These are phyloP conservation scores for Nettapus auritus DNA, from an alignment of 2,113 vertebrate genomes.

Conservation along the genomic window DNA sequence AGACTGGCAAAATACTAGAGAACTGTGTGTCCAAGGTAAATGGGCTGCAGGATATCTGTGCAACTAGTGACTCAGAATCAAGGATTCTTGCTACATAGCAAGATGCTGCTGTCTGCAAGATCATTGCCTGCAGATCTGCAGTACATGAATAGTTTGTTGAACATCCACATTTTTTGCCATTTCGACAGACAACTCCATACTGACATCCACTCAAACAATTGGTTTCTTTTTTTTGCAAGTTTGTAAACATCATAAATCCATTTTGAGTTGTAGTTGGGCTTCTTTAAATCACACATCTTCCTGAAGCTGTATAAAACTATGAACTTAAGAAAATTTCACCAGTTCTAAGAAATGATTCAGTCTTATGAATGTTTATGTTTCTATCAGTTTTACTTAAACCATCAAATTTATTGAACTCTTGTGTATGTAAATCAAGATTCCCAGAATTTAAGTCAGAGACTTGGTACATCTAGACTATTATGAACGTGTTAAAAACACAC, in stretches of 20 bases:
- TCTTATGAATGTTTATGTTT: background rate
- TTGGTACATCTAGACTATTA: fast-evolving
- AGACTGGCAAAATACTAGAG: too few relatives aligned
- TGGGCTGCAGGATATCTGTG: too few relatives aligned
- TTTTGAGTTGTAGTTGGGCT: background rate
- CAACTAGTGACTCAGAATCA: too few relatives aligned
- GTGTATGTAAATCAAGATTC: background rate
- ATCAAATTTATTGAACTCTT: background rate
- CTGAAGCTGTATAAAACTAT: background rate
- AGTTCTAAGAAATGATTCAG: background rate
- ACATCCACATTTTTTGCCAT: background rate
- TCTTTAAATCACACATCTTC: background rate
- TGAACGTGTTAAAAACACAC: background rate
- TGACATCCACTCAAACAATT: too few relatives aligned
- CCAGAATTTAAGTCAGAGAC: background rate
- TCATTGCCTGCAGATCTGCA: background rate
- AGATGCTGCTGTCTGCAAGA: too few relatives aligned
- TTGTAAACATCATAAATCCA: background rate
- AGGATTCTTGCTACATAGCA: too few relatives aligned
- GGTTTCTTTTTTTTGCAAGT: background rate
- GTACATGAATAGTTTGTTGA: background rate
- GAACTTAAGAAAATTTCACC: background rate
- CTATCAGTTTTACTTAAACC: background rate
- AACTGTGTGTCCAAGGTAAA: too few relatives aligned
- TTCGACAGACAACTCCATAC: background rate